These are phyloP conservation scores for Chamaetylas fuelleborni DNA, from an alignment of 2,113 vertebrate genomes.

Conservation along the genomic window DNA sequence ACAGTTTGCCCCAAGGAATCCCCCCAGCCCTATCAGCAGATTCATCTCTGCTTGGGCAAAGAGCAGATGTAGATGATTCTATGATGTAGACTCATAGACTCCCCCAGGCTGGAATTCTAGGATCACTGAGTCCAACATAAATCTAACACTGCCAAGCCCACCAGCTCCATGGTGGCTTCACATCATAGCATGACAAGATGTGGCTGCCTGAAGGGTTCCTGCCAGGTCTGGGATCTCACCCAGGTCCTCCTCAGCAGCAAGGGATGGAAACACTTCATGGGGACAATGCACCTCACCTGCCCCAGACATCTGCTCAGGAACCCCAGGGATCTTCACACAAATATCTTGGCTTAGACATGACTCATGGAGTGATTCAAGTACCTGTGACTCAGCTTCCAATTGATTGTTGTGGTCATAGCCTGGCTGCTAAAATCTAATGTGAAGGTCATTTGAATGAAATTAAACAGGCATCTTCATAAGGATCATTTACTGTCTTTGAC, in stretches of 20 bases:
- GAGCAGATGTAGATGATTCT: too few relatives aligned
- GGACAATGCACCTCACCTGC: not conserved
- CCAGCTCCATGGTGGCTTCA: not conserved
- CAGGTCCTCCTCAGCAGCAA: not conserved
- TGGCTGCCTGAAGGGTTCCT: not conserved
- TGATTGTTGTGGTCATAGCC: not conserved
- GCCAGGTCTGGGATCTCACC: not conserved
- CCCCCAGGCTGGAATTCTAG: not conserved
- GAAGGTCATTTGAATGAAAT: not conserved
- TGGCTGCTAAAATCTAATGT: not conserved
- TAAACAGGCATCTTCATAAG: not conserved
- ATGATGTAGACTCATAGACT: not conserved
- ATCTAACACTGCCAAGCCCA: not conserved
- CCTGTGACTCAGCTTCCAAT: not conserved
- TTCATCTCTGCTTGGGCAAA: not conserved
- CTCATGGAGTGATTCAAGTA: conserved; percentile 1
- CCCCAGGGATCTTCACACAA: not conserved
- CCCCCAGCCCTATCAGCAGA: not conserved
- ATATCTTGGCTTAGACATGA: not conserved
- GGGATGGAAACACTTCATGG: not conserved
- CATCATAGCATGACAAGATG: rapidly evolving
- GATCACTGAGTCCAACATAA: not conserved
- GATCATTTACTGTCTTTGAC: not conserved
- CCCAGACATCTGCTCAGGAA: not conserved
- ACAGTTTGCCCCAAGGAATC: not conserved